Base-by-base conservation (phyloP, 1,140 invertebrate species). In the Pachypeltis micranthus region DNA sequence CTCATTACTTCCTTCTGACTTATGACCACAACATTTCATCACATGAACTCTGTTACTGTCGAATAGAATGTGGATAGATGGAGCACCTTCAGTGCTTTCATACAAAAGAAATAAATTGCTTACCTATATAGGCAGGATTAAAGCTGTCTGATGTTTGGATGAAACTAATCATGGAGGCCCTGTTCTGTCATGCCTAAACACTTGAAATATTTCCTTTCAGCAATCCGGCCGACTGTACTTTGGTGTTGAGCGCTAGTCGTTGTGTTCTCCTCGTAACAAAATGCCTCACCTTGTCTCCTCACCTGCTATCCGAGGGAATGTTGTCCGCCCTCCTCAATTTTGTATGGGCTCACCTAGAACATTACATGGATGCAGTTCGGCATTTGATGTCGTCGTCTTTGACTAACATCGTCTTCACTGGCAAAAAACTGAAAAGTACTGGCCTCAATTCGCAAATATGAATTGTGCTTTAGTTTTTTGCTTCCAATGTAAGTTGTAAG, bases 281-380 rank as follows among this genome's bases (percentile, higher is more conserved):
- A 58, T 25, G 44, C 19, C 24, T 54, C 27, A 4, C 26, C 2
- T 19, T 23, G 2, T 21, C 44, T 7, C 63, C 63, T 10, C 1
- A 39, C 24, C n/a, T 64, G 7, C 16, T 59, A 2, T 59, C 34
- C 21, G 12, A 58, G 39, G 26, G 47, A 21, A 25, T 61, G n/a
- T 1, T 65, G 4, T 14, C 24, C 2, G 28, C 27, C 54, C 23
- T 77, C 62, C 65, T 78, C 3, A 28, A 59, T 44, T 77, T 74
- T 63, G 68, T 75, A 7, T 79, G 77, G 77, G 39, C 70, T 0
- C 74, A 79, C 66, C 68, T 82, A 3, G 74, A 82, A 27, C 76
- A 81, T 65, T 72, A 78, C 65, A 75, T 82, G 65, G 81, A 82
- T 68, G 78, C 77, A 39, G 78, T 82, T n/a, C 70, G 78, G 0